Conservation (phyloP, 2,888 invertebrate species). For the Atherix ibis region DNA sequence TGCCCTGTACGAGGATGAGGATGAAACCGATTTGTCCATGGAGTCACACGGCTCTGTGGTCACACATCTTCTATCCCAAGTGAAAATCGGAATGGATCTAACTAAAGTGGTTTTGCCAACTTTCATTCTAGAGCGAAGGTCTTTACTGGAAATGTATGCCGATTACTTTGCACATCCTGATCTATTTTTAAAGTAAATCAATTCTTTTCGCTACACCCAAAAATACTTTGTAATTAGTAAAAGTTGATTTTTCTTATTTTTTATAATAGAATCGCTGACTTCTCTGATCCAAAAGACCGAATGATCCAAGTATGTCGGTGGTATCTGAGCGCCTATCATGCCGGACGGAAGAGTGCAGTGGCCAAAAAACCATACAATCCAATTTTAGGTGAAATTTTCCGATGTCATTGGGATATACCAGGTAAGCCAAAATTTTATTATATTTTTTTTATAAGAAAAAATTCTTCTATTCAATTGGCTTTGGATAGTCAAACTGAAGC, state of each 20-base stretch:
- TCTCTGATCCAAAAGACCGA: constrained; percentile 68
- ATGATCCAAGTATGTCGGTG: constrained; percentile 91
- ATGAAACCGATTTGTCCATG: constrained; percentile 79
- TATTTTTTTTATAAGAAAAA: neutral
- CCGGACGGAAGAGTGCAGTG: constrained; percentile 89
- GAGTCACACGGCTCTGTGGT: constrained; percentile 96
- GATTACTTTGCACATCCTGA: constrained; percentile 99
- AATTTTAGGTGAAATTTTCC: constrained; percentile 90
- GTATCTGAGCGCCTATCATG: constrained; percentile 98
- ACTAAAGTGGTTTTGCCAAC: constrained; percentile 95
- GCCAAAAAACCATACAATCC: constrained; percentile 99
- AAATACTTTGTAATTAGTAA: constrained; percentile 1
- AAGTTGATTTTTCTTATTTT: neutral
- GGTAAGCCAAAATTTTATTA: constrained; percentile 16
- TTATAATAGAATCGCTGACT: constrained; percentile 69
- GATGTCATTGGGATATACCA: constrained; percentile 70
- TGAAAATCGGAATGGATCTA: constrained; percentile 98
- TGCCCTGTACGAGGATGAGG: constrained; percentile 80
- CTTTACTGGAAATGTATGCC: constrained; percentile 98
- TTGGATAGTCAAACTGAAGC: no score
- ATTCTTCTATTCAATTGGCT: neutral
- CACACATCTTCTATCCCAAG: constrained; percentile 90
- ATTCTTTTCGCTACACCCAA: no score
- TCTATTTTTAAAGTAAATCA: constrained; percentile 67
- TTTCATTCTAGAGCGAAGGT: constrained; percentile 93